A percentile compares a stretch with the other conserved stretches of the same genome.
Evolutionary conservation across 1,140 invertebrate species (phyloP).

Genomic region (Aphaenogaster floridana): DNA sequence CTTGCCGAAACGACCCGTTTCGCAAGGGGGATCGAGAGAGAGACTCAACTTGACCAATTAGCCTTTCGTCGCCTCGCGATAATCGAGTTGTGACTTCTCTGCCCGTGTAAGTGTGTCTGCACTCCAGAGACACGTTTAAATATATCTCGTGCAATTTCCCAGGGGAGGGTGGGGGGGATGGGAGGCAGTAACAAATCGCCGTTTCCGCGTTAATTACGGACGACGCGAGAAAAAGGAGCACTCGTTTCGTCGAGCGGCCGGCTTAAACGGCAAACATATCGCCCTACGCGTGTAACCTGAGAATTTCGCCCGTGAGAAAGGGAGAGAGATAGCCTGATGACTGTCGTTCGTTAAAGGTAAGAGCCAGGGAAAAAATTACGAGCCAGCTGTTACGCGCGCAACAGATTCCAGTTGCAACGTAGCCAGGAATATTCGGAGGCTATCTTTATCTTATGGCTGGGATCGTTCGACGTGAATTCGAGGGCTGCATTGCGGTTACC

Average conservation of each 20-base stretch:
- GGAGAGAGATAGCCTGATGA: background rate
- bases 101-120: constrained; percentile 1
- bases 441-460: background rate
- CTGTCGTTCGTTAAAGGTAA: constrained; percentile 32
- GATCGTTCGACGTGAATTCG: constrained; percentile 24
- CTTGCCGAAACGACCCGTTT: constrained; percentile 25
- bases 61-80: constrained; percentile 41
- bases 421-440: constrained; percentile 7
- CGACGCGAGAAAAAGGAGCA: background rate
- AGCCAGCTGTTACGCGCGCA: constrained; percentile 55
- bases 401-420: constrained; percentile 2
- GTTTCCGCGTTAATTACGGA: constrained; percentile 38
- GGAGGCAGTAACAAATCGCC: constrained; percentile 18
- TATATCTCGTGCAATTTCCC: constrained; percentile 17
- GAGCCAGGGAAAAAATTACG: constrained; percentile 55
- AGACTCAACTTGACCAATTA: constrained; percentile 39
- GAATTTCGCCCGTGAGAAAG: background rate
- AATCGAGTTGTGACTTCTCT: constrained; percentile 44
- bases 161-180: background rate
- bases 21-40: constrained; percentile 12
- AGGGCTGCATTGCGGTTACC: constrained; percentile 16
- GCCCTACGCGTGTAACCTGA: constrained; percentile 13
- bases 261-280: constrained; percentile 33
- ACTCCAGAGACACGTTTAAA: constrained; percentile 35
- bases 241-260: constrained; percentile 27